Base-by-base conservation (phyloP, 2,113 vertebrate species). In the Acrocephalus arundinaceus region DNA sequence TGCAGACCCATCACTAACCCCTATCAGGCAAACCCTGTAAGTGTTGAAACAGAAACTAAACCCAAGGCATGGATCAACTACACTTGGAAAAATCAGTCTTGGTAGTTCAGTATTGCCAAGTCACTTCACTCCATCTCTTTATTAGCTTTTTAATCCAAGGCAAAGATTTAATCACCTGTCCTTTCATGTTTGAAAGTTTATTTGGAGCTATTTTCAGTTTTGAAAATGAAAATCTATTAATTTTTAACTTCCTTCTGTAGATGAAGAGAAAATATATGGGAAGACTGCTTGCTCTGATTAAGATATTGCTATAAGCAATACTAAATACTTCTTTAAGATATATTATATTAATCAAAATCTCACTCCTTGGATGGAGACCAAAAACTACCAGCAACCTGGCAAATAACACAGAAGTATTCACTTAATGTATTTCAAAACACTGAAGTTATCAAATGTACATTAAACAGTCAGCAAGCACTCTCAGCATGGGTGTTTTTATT, bases 101-200 rank as follows among this genome's bases (percentile, higher is more conserved):
- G 6, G 0, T 7, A 80, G 21, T 11, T 80, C 11, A 33, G 39
- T 13, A 13, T 0, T 85, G 82, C 75, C 90, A 94, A 91, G 41
- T 48, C 76, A 8, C 75, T 52, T 39, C 51, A 54, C 37, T 74
- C 76, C 51, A 20, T 41, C 35, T 33, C 76, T 70, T 84, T 43
- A 75, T 72, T 21, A 85, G 31, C 54, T 89, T 75, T 48, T 41
- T 85, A 84, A 89, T 93, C 68, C 1, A 10, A 92, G 87, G 95
- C 85, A 74, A 61, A 76, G 76, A 88, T 61, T 81, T 89, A 92
- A 95, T 85, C 52, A 87, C 22, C 68, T 30, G 76, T 31, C 83
- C 48, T 81, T 93, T 96, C 90, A 74, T 65, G 72, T 88, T n/a
- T 41, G 8, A 78, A 92, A 86, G 90, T 84, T 90, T 88, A 92